Evolutionary conservation across 2,888 invertebrate species (phyloP).

Genomic region (Cynaeus angustus): DNA sequence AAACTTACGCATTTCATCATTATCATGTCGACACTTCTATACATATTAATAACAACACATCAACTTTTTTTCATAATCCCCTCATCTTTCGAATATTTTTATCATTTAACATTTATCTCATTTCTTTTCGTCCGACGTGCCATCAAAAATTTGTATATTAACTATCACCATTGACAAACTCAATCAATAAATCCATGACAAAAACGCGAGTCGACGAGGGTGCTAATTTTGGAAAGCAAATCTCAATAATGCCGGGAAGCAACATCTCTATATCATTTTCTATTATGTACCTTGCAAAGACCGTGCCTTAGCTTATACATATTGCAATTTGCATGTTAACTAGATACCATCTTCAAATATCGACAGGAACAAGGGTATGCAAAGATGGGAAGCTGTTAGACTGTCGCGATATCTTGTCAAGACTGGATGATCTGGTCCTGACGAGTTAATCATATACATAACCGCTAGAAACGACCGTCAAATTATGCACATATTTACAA

Average conservation of each 20-base stretch:
- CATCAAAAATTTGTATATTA: not conserved
- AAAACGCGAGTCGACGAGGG: slow-evolving; percentile 10
- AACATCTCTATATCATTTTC: slow-evolving; percentile 60
- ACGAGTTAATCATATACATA: slow-evolving; percentile 63
- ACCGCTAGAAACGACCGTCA: slow-evolving; percentile 39
- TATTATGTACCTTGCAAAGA: slow-evolving; percentile 63
- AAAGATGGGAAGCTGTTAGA: slow-evolving; percentile 52
- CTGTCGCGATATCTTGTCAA: slow-evolving; percentile 57
- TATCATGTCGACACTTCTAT: slow-evolving; percentile 48
- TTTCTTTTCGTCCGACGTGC: not conserved
- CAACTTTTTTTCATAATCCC: slow-evolving; percentile 7
- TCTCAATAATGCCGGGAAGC: slow-evolving; percentile 57
- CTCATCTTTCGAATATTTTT: no score
- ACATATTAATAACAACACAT: slow-evolving; percentile 50
- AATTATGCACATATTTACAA: slow-evolving; percentile 39
- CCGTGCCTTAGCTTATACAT: slow-evolving; percentile 65
- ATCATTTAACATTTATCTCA: no score
- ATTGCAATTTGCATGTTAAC: slow-evolving; percentile 71
- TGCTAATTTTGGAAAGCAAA: slow-evolving; percentile 55
- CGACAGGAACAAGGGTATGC: slow-evolving; percentile 64
- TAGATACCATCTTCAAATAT: slow-evolving; percentile 71
- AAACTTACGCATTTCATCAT: slow-evolving; percentile 46
- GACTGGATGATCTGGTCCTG: slow-evolving; percentile 59
- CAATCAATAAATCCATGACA: slow-evolving; percentile 53
- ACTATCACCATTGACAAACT: not conserved